These are phyloP conservation scores for Margarornis squamiger DNA, from an alignment of 2,797 vertebrate species.

Conservation along the genomic window DNA sequence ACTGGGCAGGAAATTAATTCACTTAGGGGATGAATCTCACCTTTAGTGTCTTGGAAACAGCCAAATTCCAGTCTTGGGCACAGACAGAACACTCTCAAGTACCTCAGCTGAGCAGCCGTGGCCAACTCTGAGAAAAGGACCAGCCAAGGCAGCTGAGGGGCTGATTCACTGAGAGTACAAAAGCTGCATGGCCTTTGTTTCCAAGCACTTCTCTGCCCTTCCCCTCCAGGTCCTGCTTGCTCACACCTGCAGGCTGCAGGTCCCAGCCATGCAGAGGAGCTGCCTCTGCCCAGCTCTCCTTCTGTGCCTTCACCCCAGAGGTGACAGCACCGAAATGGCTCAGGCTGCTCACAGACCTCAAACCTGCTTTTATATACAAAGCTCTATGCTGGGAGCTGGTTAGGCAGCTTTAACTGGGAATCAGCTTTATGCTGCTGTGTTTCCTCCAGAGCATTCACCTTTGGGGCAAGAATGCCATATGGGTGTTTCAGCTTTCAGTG, in stretches of 20 bases:
- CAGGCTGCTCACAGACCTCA: not conserved
- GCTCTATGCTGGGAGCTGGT: not conserved
- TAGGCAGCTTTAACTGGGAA: not conserved
- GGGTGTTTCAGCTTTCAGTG: not conserved
- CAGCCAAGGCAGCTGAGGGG: accelerated
- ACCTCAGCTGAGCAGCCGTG: not conserved
- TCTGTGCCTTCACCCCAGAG: not conserved
- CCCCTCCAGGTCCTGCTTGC: not conserved
- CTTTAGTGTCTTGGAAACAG: not conserved
- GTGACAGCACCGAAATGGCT: not conserved
- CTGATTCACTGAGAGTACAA: not conserved
- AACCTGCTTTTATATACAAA: not conserved
- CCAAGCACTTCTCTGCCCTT: not conserved
- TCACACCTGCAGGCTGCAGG: accelerated
- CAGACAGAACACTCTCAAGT: not conserved
- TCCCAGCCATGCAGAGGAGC: not conserved
- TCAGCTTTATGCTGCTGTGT: not conserved
- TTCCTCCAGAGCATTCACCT: not conserved
- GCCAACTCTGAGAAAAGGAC: not conserved
- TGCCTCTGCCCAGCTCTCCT: not conserved
- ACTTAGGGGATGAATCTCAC: not conserved
- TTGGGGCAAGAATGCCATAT: not conserved
- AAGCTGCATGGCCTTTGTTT: not conserved
- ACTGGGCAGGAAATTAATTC: not conserved
- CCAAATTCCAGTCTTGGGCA: not conserved